Evolutionary conservation across 1,140 invertebrate species (phyloP).

Genomic region (Elymnias hypermnestra): DNA sequence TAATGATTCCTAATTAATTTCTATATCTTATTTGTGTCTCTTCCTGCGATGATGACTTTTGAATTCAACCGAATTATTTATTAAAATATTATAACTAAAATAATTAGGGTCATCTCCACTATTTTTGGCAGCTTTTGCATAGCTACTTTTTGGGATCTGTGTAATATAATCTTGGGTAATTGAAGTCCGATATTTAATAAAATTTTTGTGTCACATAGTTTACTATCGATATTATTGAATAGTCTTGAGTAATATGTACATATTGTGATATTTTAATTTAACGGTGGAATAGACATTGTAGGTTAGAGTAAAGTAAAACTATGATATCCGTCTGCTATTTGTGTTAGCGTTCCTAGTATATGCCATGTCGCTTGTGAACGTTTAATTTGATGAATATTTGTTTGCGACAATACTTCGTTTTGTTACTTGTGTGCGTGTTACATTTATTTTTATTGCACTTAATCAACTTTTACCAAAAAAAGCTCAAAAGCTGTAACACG

Average conservation of each 20-base stretch:
- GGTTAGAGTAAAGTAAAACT: conserved; percentile 52
- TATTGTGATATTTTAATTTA: conserved; percentile 75
- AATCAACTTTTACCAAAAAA: conserved; percentile 12
- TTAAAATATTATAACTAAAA: too few relatives aligned
- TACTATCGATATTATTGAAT: conserved; percentile 53
- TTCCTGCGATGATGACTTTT: too few relatives aligned
- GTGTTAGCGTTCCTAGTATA: conserved; percentile 37
- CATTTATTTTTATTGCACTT: background rate
- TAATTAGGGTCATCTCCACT: conserved; percentile 31
- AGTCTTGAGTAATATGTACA: conserved; percentile 67
- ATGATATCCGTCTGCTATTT: conserved; percentile 36
- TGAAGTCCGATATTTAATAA: conserved; percentile 29
- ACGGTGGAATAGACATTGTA: conserved; percentile 55
- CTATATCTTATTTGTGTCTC: too few relatives aligned
- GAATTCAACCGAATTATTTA: too few relatives aligned
- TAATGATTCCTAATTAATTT: too few relatives aligned
- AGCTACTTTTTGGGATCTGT: conserved; percentile 38
- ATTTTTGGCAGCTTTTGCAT: conserved; percentile 22
- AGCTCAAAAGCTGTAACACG: conserved; percentile 38
- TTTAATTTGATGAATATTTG: conserved; percentile 8
- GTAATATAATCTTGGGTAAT: conserved; percentile 33
- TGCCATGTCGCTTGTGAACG: conserved; percentile 19
- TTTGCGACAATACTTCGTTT: background rate
- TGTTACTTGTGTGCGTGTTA: conserved; percentile 11
- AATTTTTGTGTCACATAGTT: conserved; percentile 28